phyloP scores from a whole-genome alignment of 1,140 invertebrate species.

The Rhopalosiphum padi region DNA sequence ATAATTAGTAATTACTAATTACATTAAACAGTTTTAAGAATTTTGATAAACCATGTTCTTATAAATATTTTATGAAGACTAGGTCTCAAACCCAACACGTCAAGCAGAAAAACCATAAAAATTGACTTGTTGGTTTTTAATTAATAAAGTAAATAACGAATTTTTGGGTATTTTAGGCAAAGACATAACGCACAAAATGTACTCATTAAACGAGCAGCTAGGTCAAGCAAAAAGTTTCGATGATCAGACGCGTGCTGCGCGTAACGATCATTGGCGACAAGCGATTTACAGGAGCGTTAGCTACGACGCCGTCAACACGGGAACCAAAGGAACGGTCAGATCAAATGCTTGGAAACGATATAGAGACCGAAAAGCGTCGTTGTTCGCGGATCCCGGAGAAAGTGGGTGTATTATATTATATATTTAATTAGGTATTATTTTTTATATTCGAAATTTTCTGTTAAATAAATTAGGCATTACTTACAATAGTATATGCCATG shows the following conservation, averaged over 20 bases:
- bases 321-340: conserved; percentile 74
- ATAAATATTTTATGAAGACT: too few relatives aligned
- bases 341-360: conserved; percentile 71
- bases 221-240: conserved; percentile 66
- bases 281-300: conserved; percentile 73
- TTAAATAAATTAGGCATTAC: too few relatives aligned
- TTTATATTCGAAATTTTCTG: too few relatives aligned
- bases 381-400: conserved; percentile 64
- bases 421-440: too few relatives aligned
- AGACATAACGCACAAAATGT: conserved; percentile 85
- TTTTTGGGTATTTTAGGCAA: conserved; percentile 68
- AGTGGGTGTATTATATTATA: conserved; percentile 31
- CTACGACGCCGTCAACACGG: conserved; percentile 80
- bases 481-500: too few relatives aligned
- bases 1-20: too few relatives aligned
- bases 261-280: conserved; percentile 65
- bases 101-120: neutral
- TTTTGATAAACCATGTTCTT: too few relatives aligned
- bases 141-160: neutral
- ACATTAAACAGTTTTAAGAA: too few relatives aligned
- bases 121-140: neutral
- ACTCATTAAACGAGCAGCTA: conserved; percentile 78
- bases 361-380: conserved; percentile 63
- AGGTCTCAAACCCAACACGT: too few relatives aligned
- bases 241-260: conserved; percentile 63